Percentiles rank a stretch among this genome's conserved stretches.
Conservation (phyloP, 2,113 vertebrate genomes). For the Rhinoptilus africanus region DNA sequence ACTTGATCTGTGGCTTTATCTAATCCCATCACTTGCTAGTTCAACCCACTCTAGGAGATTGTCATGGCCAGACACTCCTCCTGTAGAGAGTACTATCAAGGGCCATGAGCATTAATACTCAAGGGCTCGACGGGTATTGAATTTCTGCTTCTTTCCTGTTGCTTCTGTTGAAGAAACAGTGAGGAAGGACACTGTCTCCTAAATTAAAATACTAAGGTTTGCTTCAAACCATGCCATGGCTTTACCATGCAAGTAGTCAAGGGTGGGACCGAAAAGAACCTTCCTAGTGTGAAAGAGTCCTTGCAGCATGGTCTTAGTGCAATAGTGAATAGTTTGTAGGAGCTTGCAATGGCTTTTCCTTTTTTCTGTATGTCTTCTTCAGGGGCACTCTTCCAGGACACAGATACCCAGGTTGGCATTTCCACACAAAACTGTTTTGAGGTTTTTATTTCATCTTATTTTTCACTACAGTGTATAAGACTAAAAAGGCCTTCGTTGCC, state of each 20-base stretch:
- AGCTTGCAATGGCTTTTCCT: neutral
- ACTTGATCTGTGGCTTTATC: neutral
- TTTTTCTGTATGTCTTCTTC: neutral
- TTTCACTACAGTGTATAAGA: neutral
- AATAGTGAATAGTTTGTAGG: neutral
- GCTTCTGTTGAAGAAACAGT: neutral
- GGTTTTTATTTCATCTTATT: neutral
- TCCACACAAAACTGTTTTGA: neutral
- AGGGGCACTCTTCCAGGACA: neutral
- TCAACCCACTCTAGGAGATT: neutral
- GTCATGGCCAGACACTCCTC: neutral
- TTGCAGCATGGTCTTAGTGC: neutral
- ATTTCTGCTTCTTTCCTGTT: neutral
- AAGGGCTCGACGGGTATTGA: neutral
- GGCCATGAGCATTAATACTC: too few relatives aligned
- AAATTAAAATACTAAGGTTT: neutral
- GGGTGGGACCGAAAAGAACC: neutral
- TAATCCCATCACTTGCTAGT: neutral
- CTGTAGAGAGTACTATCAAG: neutral
- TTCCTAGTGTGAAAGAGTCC: neutral
- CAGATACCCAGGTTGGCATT: neutral
- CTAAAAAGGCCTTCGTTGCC: neutral
- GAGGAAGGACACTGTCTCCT: neutral
- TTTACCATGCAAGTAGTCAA: neutral
- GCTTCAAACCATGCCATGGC: neutral